Conservation (phyloP, 1,140 invertebrate species). For the Pogonognathellus flavescens region DNA sequence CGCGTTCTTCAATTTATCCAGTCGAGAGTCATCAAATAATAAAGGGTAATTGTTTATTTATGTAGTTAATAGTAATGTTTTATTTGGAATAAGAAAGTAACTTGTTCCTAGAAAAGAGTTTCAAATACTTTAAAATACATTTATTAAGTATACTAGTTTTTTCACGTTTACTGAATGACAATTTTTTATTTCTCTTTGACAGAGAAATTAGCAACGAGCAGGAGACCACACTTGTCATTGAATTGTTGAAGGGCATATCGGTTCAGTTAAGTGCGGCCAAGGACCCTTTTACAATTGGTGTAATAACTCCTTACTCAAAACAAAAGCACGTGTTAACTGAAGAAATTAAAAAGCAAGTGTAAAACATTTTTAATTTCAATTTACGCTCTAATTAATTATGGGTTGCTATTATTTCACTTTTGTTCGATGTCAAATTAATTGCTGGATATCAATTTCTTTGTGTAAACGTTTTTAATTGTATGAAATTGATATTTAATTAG, state of each 20-base stretch:
- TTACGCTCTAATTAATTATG: too few relatives aligned
- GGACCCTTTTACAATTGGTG: constrained; percentile 49
- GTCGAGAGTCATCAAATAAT: background rate
- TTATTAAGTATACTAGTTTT: too few relatives aligned
- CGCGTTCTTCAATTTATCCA: constrained; percentile 73
- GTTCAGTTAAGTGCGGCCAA: background rate
- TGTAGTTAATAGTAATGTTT: too few relatives aligned
- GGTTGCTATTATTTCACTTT: too few relatives aligned
- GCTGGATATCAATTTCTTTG: background rate
- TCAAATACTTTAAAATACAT: too few relatives aligned
- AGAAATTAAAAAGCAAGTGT: constrained; percentile 30
- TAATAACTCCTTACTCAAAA: constrained; percentile 63
- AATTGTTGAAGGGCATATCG: constrained; percentile 10
- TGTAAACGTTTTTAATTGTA: too few relatives aligned
- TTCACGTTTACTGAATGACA: background rate
- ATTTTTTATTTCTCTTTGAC: background rate
- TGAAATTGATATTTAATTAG: too few relatives aligned
- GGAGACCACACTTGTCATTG: constrained; percentile 38
- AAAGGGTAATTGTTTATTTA: background rate
- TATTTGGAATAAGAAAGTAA: too few relatives aligned
- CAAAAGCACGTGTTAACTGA: constrained; percentile 53
- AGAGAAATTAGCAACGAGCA: constrained; percentile 60
- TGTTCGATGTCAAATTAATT: background rate
- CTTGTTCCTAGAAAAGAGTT: too few relatives aligned
- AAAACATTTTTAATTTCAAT: constrained; percentile 29